phyloP scores from a whole-genome alignment of 2,113 vertebrate genomes.

The Pogona vitticeps region DNA sequence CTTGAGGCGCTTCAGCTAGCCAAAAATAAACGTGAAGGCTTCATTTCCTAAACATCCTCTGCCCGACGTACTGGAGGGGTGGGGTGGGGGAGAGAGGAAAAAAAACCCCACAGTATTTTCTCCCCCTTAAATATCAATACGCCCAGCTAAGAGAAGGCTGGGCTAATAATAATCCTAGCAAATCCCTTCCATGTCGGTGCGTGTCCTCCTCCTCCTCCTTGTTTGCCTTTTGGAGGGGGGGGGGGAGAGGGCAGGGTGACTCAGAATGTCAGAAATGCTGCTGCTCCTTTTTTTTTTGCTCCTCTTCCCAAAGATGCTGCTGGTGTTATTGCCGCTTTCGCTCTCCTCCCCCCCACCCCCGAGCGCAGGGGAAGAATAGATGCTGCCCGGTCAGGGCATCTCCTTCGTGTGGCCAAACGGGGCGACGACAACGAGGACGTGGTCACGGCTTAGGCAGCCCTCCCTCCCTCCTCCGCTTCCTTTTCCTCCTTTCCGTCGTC shows the following conservation, averaged over 20 bases:
- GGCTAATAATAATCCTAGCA: slow-evolving; percentile 62
- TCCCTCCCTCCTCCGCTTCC: slow-evolving; percentile 48
- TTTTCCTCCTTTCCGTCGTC: slow-evolving; percentile 20
- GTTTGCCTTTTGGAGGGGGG: slow-evolving; percentile 41
- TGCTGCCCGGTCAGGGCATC: slow-evolving; percentile 66
- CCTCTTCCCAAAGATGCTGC: not conserved
- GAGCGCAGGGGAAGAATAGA: not conserved
- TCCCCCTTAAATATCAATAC: slow-evolving; percentile 28
- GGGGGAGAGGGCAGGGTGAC: not conserved
- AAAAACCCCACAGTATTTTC: too few relatives aligned
- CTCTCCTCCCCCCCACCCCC: too few relatives aligned
- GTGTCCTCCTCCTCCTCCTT: slow-evolving; percentile 48
- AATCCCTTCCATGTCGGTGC: slow-evolving; percentile 71
- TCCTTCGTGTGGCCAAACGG: slow-evolving; percentile 50
- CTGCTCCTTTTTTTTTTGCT: not conserved
- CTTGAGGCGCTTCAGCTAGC: slow-evolving; percentile 68
- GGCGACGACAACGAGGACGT: not conserved
- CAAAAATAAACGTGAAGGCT: slow-evolving; percentile 54
- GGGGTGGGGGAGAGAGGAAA: too few relatives aligned
- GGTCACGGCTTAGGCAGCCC: slow-evolving; percentile 1
- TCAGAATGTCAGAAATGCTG: slow-evolving; percentile 28
- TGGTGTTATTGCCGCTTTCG: too few relatives aligned
- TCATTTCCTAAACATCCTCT: slow-evolving; percentile 63
- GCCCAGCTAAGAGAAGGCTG: slow-evolving; percentile 47
- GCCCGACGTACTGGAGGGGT: slow-evolving; percentile 43